Evolutionary conservation across 2,113 vertebrate genomes (phyloP).

Genomic region (Chroicocephalus ridibundus): DNA sequence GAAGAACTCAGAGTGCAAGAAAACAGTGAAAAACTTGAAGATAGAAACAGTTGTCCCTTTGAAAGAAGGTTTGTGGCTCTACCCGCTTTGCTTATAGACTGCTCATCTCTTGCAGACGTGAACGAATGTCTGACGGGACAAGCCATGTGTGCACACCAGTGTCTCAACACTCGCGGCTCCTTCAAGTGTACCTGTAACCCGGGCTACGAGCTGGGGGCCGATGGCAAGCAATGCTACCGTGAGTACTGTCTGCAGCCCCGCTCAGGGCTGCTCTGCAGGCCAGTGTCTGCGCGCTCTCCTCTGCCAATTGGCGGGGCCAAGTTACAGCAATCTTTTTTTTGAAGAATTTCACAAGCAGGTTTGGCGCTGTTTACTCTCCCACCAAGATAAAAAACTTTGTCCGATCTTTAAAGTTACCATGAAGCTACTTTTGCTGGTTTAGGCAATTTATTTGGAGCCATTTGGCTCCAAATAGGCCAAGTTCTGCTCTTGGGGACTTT

Average conservation of each 20-base stretch:
- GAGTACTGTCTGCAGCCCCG: constrained; percentile 9
- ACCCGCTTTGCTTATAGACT: rapidly evolving
- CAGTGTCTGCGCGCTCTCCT: rapidly evolving
- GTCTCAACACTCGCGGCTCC: constrained; percentile 89
- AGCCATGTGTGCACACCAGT: constrained; percentile 84
- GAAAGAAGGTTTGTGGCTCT: rapidly evolving
- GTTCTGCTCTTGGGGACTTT: not conserved
- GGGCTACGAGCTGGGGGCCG: constrained; percentile 88
- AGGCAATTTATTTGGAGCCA: not conserved
- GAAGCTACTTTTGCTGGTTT: not conserved
- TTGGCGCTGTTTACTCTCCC: not conserved
- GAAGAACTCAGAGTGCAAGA: not conserved
- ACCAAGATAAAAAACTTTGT: not conserved
- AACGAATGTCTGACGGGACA: constrained; percentile 81
- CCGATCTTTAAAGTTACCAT: not conserved
- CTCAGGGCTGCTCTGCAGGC: not conserved
- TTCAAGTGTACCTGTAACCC: constrained; percentile 85
- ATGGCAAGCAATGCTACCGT: constrained; percentile 91
- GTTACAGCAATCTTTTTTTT: not conserved
- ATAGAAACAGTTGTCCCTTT: rapidly evolving
- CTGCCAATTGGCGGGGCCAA: rapidly evolving
- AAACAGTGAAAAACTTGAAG: not conserved
- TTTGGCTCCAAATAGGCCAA: not conserved
- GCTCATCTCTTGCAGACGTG: constrained; percentile 75
- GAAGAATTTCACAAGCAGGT: not conserved